Base-by-base conservation (phyloP, 2,797 vertebrate genomes). In the Epinephelus awoara region DNA sequence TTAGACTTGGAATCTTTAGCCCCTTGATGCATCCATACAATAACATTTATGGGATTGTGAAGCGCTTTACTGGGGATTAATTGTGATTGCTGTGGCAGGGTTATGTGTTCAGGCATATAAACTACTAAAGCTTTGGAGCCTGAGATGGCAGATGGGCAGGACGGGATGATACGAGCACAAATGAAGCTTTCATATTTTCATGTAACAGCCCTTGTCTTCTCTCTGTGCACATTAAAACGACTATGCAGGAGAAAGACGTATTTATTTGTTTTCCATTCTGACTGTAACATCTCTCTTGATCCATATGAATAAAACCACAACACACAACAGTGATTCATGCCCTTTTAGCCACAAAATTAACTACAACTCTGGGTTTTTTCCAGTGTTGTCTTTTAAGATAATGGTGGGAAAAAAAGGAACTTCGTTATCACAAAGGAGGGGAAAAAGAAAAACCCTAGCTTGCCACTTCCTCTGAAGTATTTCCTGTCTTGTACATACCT, bases 41-140 rank as follows among this genome's bases (percentile, higher is more conserved):
- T 91, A 91, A 89, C 52, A 18, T 87, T 93, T 91, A 93, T 91
- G 83, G 85, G 93, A 95, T 94, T 94, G 80, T 79, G 74, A 73
- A 74, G 81, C 23, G 85, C 85, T 95, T 94, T 93, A 88, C 64
- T 90, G 75, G 87, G 93, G 94, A 95, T 96, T 95, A 95, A 85
- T 88, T 74, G 85, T 91, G 89, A 94, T 93, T 88, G 89, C 91
- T 77, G 76, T 69, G 73, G 80, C 83, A 67, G 92, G 81, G 87
- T 80, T 78, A 40, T 88, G 88, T 88, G 88, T 88, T 75, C 80
- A 71, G 79, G 78, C 80, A 66, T 80, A 83, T 74, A 85, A 87
- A 87, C 87, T 62, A 80, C 85, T 91, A 92, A 92, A 93, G 86
- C 90, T 77, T 88, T 83, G 83, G 72, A 86, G 92, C 80, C 86